A percentile compares a stretch with the other conserved stretches of the same genome.
Conservation (phyloP, 2,797 vertebrate species). For the Leptoclinus maculatus region DNA sequence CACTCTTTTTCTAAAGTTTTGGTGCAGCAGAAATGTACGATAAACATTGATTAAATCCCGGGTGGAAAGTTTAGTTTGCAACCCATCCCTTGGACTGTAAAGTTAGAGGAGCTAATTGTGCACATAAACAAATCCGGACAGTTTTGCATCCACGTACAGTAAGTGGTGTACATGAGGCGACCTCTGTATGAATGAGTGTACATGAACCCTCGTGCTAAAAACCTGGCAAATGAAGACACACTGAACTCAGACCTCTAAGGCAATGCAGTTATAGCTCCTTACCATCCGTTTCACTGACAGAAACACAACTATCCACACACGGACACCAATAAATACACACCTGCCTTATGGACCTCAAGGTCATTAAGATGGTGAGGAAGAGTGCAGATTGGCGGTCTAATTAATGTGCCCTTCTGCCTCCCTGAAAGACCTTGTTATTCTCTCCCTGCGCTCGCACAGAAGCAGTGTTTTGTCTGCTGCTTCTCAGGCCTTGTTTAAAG, state of each 20-base stretch:
- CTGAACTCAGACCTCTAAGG: slow-evolving; percentile 21
- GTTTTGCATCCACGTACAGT: not conserved
- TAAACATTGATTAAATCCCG: slow-evolving; percentile 2
- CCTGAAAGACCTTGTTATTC: slow-evolving; percentile 68
- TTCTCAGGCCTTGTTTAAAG: slow-evolving; percentile 60
- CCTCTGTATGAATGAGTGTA: not conserved
- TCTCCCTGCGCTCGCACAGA: slow-evolving; percentile 33
- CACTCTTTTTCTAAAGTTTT: not conserved
- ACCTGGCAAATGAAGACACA: slow-evolving; percentile 27
- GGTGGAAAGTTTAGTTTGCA: slow-evolving; percentile 5
- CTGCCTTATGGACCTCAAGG: slow-evolving; percentile 49
- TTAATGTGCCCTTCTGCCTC: slow-evolving; percentile 55
- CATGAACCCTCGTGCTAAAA: not conserved
- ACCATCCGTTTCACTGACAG: slow-evolving; percentile 24
- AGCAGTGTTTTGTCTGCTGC: slow-evolving; percentile 53
- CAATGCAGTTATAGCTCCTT: slow-evolving; percentile 27
- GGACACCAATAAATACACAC: slow-evolving; percentile 49
- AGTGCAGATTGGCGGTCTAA: slow-evolving; percentile 57
- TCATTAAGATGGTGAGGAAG: slow-evolving; percentile 59
- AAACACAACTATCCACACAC: slow-evolving; percentile 34
- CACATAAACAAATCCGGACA: slow-evolving; percentile 1
- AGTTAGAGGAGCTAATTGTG: not conserved
- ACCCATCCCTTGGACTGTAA: not conserved
- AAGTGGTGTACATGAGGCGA: not conserved
- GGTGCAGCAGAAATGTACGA: not conserved